Evolutionary conservation across 1,140 invertebrate species (phyloP).

Genomic region (Scaptodrosophila lebanonensis): DNA sequence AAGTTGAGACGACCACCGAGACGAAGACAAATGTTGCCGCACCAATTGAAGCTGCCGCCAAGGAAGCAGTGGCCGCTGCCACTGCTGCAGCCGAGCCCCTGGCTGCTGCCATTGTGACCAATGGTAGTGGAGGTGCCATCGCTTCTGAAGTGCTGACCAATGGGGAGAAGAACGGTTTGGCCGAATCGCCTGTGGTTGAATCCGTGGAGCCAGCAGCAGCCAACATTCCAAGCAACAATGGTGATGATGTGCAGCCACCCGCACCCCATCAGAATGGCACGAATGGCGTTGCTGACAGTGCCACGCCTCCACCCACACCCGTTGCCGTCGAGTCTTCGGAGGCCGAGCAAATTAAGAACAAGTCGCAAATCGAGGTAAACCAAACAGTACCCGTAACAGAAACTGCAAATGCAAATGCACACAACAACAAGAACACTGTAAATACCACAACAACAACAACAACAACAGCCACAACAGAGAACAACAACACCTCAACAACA

Average conservation of each 20-base stretch:
- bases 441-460: slow-evolving; percentile 28
- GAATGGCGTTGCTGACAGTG: slow-evolving; percentile 39
- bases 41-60: slow-evolving; percentile 17
- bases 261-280: slow-evolving; percentile 70
- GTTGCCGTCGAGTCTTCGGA: slow-evolving; percentile 45
- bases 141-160: slow-evolving; percentile 51
- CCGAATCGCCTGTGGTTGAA: slow-evolving; percentile 48
- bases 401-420: slow-evolving; percentile 41
- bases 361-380: slow-evolving; percentile 76
- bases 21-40: slow-evolving; percentile 79
- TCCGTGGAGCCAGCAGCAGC: slow-evolving; percentile 27
- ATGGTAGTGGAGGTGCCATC: slow-evolving; percentile 44
- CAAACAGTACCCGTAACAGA: slow-evolving; percentile 37
- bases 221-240: slow-evolving; percentile 46
- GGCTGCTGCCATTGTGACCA: slow-evolving; percentile 49
- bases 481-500: slow-evolving; percentile 58
- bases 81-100: slow-evolving; percentile 34
- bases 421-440: slow-evolving; percentile 40
- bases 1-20: slow-evolving; percentile 18
- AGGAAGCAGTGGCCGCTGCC: not conserved
- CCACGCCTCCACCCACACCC: slow-evolving; percentile 63
- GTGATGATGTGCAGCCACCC: slow-evolving; percentile 46
- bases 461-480: slow-evolving; percentile 39
- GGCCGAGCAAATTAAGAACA: slow-evolving; percentile 61
- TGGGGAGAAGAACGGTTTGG: slow-evolving; percentile 54